Evolutionary conservation across 2,113 vertebrate genomes (phyloP).

Genomic region (Tringa solitaria): DNA sequence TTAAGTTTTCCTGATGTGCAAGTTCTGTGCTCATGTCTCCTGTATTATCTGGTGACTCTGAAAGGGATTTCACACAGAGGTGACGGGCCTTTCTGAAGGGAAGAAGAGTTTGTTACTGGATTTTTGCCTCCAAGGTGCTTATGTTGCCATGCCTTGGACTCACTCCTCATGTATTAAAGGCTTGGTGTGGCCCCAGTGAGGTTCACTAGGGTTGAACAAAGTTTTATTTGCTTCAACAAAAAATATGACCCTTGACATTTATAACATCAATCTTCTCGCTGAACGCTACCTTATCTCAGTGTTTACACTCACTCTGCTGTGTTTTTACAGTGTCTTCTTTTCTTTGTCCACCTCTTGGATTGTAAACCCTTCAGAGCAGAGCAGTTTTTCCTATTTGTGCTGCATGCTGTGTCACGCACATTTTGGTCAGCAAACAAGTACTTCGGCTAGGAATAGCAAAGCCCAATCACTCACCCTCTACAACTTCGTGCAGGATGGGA

Average conservation of each 20-base stretch:
- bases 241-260: slow-evolving; percentile 4
- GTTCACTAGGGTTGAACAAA: not conserved
- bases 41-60: not conserved
- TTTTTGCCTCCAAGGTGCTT: not conserved
- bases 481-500: not conserved
- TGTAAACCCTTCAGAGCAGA: not conserved
- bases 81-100: not conserved
- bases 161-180: not conserved
- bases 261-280: not conserved
- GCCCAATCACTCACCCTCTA: not conserved
- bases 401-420: rapidly evolving
- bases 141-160: not conserved
- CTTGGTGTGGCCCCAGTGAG: not conserved
- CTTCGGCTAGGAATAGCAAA: not conserved
- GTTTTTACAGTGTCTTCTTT: not conserved
- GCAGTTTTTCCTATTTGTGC: not conserved
- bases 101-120: not conserved
- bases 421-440: not conserved
- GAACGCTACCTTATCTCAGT: not conserved
- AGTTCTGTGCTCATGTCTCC: not conserved
- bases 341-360: not conserved
- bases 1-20: not conserved
- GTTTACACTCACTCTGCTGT: not conserved
- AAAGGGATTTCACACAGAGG: not conserved
- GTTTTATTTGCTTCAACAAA: not conserved